Evolutionary conservation across 2,797 vertebrate species (phyloP).

Genomic region (Crenuchus spilurus): DNA sequence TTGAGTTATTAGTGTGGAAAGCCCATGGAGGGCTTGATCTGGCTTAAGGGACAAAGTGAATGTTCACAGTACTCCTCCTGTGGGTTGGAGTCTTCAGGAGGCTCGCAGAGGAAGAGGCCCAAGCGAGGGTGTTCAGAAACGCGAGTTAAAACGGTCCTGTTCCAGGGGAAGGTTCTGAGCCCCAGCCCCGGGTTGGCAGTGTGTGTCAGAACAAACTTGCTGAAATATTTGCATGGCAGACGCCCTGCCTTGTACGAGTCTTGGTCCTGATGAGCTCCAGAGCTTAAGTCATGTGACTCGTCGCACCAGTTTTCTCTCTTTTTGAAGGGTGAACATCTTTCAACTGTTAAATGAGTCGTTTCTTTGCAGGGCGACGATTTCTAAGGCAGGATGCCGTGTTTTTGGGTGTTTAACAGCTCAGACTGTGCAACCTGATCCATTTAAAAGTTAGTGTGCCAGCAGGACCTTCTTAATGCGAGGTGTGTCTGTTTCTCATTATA

Average conservation of each 20-base stretch:
- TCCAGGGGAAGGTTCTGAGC: constrained; percentile 17
- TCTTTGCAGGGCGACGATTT: not conserved
- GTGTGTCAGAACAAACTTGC: constrained; percentile 12
- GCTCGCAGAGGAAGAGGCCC: constrained; percentile 72
- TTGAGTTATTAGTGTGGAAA: constrained; percentile 4
- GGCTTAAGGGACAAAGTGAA: constrained; percentile 31
- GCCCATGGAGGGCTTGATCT: constrained; percentile 22
- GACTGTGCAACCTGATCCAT: not conserved
- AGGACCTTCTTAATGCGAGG: constrained; percentile 25
- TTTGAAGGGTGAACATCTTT: not conserved
- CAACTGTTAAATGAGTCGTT: too few species aligned
- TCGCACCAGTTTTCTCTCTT: not conserved
- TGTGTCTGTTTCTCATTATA: constrained; percentile 49
- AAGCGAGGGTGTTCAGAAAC: constrained; percentile 49
- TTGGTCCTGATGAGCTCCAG: not conserved
- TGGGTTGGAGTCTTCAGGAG: constrained; percentile 61
- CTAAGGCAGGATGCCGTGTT: not conserved
- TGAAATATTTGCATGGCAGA: constrained; percentile 43
- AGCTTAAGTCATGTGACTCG: constrained; percentile 11
- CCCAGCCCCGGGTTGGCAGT: constrained; percentile 3
- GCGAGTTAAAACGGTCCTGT: constrained; percentile 31
- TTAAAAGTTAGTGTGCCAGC: constrained; percentile 4
- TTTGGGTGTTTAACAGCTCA: not conserved
- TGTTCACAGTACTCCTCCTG: constrained; percentile 42
- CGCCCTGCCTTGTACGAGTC: not conserved